Percentiles rank a stretch among this genome's conserved stretches.
Conservation (phyloP, 2,888 invertebrate genomes). For the Campoplex capitator region DNA sequence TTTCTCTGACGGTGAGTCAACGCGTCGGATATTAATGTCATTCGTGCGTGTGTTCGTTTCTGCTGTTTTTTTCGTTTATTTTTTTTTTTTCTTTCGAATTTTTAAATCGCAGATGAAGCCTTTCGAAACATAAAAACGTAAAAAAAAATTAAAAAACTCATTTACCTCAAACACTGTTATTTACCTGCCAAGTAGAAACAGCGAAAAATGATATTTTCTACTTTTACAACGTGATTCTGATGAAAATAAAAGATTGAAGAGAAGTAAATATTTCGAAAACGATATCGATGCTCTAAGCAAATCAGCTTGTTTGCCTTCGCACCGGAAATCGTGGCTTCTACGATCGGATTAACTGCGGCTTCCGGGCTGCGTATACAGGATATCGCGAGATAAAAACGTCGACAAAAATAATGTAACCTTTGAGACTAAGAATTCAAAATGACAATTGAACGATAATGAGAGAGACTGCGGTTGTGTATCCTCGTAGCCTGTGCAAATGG, state of each 20-base stretch:
- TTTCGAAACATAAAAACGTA: too few relatives aligned
- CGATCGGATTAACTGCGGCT: constrained; percentile 26
- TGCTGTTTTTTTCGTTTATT: background rate
- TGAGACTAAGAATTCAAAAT: constrained; percentile 25
- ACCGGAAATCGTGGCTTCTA: constrained; percentile 46
- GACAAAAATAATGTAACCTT: constrained; percentile 7
- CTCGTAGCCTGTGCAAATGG: constrained; percentile 13
- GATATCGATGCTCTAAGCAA: background rate
- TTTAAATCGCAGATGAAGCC: background rate
- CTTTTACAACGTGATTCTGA: background rate
- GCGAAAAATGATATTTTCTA: background rate
- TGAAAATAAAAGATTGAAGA: background rate
- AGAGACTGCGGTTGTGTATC: constrained; percentile 21
- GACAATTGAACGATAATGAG: constrained; percentile 33
- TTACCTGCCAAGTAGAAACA: too few relatives aligned
- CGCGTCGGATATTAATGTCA: constrained; percentile 41
- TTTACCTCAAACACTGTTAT: too few relatives aligned
- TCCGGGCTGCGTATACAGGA: constrained; percentile 30
- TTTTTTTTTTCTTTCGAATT: background rate
- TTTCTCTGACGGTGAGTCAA: constrained; percentile 41
- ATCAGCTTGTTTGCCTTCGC: constrained; percentile 1
- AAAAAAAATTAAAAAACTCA: too few relatives aligned
- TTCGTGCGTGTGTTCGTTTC: background rate
- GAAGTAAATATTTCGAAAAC: background rate
- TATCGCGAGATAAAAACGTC: constrained; percentile 21